Percentiles rank a stretch among this genome's conserved stretches.
These are phyloP conservation scores for Entomobrya proxima DNA, from an alignment of 2,888 invertebrate species.

Conservation along the genomic window DNA sequence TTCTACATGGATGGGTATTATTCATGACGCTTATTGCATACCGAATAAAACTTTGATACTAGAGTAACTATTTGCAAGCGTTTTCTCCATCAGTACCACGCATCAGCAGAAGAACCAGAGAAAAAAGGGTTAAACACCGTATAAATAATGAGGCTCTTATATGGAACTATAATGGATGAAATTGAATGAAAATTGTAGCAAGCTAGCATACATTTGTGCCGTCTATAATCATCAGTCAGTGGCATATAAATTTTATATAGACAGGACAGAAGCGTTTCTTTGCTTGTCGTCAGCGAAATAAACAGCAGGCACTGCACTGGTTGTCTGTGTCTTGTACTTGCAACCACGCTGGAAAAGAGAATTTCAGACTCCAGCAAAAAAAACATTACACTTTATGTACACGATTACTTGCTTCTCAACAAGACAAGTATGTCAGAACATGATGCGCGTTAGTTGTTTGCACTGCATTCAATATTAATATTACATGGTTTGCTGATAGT, in stretches of 20 bases:
- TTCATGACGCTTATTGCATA: neutral
- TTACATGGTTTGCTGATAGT: too few relatives aligned
- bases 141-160: neutral
- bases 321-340: neutral
- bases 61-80: neutral
- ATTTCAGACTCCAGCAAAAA: too few relatives aligned
- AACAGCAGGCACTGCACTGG: neutral
- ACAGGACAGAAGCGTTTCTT: neutral
- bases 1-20: neutral
- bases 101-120: neutral
- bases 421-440: too few relatives aligned
- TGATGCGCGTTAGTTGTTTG: too few relatives aligned
- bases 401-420: too few relatives aligned
- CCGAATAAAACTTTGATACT: neutral
- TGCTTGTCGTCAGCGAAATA: neutral
- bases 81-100: neutral
- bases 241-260: slow-evolving; percentile 14
- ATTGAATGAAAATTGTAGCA: neutral
- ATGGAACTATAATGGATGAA: neutral
- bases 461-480: too few relatives aligned
- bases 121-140: neutral
- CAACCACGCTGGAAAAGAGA: neutral
- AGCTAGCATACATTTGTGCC: neutral
- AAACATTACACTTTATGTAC: too few relatives aligned
- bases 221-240: neutral